phyloP scores from a whole-genome alignment of 2,797 vertebrate species.

The Brachyalestes nurse region DNA sequence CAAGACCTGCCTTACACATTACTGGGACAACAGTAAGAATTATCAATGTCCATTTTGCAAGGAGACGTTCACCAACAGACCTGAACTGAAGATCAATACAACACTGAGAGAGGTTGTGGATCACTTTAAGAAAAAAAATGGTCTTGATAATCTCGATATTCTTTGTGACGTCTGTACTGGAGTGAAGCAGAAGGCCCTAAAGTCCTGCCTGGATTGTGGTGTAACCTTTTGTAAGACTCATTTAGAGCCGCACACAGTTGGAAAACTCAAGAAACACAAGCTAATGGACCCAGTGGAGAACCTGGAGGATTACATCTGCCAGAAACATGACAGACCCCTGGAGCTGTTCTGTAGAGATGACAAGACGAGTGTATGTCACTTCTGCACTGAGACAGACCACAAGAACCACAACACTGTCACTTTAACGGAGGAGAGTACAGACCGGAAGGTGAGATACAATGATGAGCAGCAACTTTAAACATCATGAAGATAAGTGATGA shows the following conservation, averaged over 20 bases:
- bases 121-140: constrained; percentile 3
- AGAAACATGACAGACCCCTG: constrained; percentile 5
- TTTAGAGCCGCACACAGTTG: constrained; percentile 4
- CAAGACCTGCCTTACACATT: constrained; percentile 34
- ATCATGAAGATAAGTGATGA: background rate
- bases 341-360: constrained; percentile 20
- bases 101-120: constrained; percentile 23
- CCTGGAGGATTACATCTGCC: constrained; percentile 14
- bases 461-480: background rate
- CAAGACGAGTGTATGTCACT: constrained; percentile 12
- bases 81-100: constrained; percentile 16
- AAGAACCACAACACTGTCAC: constrained; percentile 11
- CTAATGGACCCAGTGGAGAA: constrained; percentile 19
- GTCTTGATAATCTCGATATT: background rate
- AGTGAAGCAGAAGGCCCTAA: constrained; percentile 13
- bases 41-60: constrained; percentile 27
- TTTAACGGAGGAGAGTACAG: background rate
- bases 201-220: background rate
- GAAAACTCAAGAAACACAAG: constrained; percentile 10
- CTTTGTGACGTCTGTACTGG: constrained; percentile 29
- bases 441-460: background rate
- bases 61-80: constrained; percentile 10
- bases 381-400: constrained; percentile 14
- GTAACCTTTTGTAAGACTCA: constrained; percentile 14
- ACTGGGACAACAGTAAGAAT: constrained; percentile 19